phyloP scores from a whole-genome alignment of 2,797 vertebrate species.

The Semotilus atromaculatus region DNA sequence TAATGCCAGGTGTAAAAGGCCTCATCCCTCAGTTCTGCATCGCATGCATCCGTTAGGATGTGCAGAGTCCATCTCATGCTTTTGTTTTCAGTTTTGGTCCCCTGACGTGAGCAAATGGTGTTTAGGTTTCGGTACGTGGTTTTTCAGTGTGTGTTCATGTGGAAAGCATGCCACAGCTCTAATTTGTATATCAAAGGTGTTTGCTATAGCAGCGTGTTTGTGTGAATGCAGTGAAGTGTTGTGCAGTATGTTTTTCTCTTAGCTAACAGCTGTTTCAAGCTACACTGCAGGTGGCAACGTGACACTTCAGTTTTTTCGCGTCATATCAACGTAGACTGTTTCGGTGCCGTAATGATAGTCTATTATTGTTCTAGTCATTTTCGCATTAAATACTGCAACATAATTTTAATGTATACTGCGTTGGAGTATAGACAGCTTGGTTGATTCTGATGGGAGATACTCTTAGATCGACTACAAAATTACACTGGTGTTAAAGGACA shows the following conservation, averaged over 20 bases:
- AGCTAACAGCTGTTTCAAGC: conserved; percentile 25
- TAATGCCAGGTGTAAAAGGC: background rate
- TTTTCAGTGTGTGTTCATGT: conserved; percentile 30
- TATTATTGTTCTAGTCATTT: background rate
- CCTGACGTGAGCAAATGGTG: conserved; percentile 4
- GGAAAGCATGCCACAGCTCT: conserved; percentile 28
- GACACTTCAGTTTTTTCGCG: background rate
- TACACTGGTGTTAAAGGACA: no score
- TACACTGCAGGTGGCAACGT: background rate
- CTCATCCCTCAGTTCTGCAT: background rate
- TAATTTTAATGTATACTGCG: background rate
- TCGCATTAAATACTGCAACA: background rate
- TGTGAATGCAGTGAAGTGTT: conserved; percentile 16
- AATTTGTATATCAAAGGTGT: conserved; percentile 33
- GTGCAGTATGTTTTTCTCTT: conserved; percentile 13
- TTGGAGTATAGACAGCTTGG: background rate
- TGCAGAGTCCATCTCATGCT: background rate
- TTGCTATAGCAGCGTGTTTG: conserved; percentile 13
- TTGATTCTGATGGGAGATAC: conserved; percentile 9
- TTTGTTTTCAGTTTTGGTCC: conserved; percentile 21
- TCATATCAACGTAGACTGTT: background rate
- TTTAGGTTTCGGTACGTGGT: conserved; percentile 8
- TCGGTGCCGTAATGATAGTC: background rate
- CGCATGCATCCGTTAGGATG: background rate
- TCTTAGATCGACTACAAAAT: no score